phyloP scores from a whole-genome alignment of 2,888 invertebrate genomes.

The Eupithecia tripunctaria region DNA sequence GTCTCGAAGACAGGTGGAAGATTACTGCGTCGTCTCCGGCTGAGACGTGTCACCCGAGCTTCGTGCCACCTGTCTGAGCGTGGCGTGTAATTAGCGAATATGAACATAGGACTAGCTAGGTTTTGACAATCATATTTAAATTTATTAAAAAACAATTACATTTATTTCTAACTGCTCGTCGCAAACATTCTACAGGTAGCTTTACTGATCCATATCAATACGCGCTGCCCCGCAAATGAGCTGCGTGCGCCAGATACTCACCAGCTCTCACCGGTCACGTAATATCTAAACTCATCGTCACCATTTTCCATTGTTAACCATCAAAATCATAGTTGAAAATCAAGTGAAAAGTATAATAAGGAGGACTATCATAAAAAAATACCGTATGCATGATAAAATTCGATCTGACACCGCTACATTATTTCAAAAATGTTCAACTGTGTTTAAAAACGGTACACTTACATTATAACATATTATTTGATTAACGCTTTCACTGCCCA shows the following conservation, averaged over 20 bases:
- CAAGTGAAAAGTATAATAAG: neutral
- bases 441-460: no score
- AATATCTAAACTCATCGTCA: neutral
- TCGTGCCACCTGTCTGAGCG: constrained; percentile 16
- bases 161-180: no score
- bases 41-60: constrained; percentile 20
- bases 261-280: no score
- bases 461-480: no score
- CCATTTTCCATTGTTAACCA: neutral
- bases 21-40: constrained; percentile 18
- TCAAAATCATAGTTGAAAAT: neutral
- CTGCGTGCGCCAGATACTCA: no score
- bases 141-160: no score
- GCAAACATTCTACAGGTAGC: no score
- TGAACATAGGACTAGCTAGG: neutral
- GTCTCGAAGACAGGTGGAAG: constrained; percentile 26
- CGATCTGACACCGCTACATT: neutral
- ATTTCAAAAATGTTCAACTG: no score
- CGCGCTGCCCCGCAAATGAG: no score
- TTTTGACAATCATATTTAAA: neutral
- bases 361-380: neutral
- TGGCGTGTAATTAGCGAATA: constrained; percentile 16
- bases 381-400: neutral
- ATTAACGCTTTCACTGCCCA: no score
- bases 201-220: no score